Percentiles rank a stretch among this genome's conserved stretches.
Conservation (phyloP, 1,140 invertebrate species). For the Psix sp. region DNA sequence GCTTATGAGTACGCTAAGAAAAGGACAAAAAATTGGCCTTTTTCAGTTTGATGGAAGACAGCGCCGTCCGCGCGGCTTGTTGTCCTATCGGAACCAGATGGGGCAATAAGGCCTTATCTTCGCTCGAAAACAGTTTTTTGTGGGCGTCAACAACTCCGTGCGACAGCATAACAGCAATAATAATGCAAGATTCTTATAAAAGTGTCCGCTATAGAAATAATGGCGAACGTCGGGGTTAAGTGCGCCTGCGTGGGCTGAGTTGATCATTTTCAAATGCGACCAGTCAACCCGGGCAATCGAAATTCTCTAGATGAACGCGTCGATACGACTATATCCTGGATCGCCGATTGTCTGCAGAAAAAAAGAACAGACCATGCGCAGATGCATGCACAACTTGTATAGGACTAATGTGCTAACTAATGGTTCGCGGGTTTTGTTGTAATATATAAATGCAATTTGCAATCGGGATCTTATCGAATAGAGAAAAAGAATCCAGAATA, state of each 20-base stretch:
- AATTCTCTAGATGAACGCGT: constrained; percentile 33
- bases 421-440: constrained; percentile 7
- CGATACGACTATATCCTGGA: constrained; percentile 41
- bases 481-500: neutral
- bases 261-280: constrained; percentile 45
- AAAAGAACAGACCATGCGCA: constrained; percentile 6
- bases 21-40: neutral
- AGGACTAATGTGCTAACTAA: constrained; percentile 16
- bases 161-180: constrained; percentile 44
- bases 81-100: constrained; percentile 12
- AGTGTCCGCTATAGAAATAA: constrained; percentile 38
- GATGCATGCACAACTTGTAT: constrained; percentile 10
- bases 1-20: constrained; percentile 6
- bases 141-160: constrained; percentile 40
- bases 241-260: constrained; percentile 39
- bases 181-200: constrained; percentile 42
- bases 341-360: constrained; percentile 16
- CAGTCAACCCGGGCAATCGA: constrained; percentile 34
- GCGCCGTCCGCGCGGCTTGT: constrained; percentile 6
- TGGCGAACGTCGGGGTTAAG: constrained; percentile 30
- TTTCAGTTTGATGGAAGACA: constrained; percentile 19
- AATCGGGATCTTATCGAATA: neutral
- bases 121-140: constrained; percentile 20
- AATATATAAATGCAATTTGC: constrained; percentile 10
- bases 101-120: constrained; percentile 33